Base-by-base conservation (phyloP, 2,113 vertebrate genomes). In the Brachypteracias leptosomus region DNA sequence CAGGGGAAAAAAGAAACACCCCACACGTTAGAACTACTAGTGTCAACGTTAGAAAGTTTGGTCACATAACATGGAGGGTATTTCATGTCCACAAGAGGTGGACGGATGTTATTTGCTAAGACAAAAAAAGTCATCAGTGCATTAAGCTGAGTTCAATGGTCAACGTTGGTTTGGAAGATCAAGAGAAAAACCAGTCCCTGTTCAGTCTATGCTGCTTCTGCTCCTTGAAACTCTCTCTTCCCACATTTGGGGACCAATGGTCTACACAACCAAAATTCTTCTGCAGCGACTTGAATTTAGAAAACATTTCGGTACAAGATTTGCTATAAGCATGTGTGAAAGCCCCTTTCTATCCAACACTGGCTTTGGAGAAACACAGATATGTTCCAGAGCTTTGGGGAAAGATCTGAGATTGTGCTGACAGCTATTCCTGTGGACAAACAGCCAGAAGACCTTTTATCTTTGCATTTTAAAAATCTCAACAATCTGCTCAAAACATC, bases 81-180 rank as follows among this genome's bases (percentile, higher is more conserved):
- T 47, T 91, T 85, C 36, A 25, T 2, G 36, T 62, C 85, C 51
- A 4, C 49, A 65, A 20, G 35, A 47, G 54, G 44, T 55, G 55
- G 75, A 70, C 51, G 80, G 57, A 81, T 26, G 21, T 19, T 74
- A 49, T 75, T 73, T 74, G 52, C 79, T 67, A 74, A 74, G 47
- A 94, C n/a, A 73, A 57, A 72, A 71, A 94, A 95, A 46, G 57
- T 88, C 74, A 82, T 61, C 84, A 14, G 35, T 93, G 70, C 88
- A 86, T 82, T 78, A 44, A 66, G 63, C 19, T 20, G 36, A 86
- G 31, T 36, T 91, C 40, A 59, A 76, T 1, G 66, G 44, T 73
- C 70, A 81, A 85, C 66, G 76, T 49, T 68, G 57, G 2, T 82
- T 88, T 58, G 85, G 89, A 93, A 93, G 75, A 81, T 42, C 25